These are phyloP conservation scores for Drosophila orena DNA, from an alignment of 1,140 invertebrate species.

Conservation along the genomic window DNA sequence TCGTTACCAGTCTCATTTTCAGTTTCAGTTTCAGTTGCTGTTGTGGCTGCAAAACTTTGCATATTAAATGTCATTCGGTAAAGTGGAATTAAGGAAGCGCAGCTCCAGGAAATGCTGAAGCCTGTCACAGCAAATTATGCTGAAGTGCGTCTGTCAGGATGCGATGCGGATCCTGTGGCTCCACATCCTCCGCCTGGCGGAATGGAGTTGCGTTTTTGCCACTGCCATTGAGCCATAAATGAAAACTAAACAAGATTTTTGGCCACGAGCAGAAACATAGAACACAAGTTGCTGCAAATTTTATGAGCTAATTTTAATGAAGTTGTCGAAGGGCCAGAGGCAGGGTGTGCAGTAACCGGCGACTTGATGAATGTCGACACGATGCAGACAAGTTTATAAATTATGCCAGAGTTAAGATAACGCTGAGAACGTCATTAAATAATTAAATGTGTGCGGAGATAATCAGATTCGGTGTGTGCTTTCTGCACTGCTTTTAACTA, in stretches of 20 bases:
- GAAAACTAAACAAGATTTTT: slow-evolving; percentile 81
- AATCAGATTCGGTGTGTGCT: slow-evolving; percentile 30
- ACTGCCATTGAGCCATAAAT: slow-evolving; percentile 77
- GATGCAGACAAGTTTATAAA: slow-evolving; percentile 73
- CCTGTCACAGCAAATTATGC: slow-evolving; percentile 80
- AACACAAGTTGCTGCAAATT: slow-evolving; percentile 66
- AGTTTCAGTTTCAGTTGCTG: slow-evolving; percentile 2
- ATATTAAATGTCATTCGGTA: slow-evolving; percentile 82
- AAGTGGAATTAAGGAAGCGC: slow-evolving; percentile 77
- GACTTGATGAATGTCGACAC: slow-evolving; percentile 75
- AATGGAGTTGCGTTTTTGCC: slow-evolving; percentile 18
- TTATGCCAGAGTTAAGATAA: slow-evolving; percentile 61
- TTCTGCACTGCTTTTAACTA: neutral
- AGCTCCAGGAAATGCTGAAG: slow-evolving; percentile 59
- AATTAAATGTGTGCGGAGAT: slow-evolving; percentile 27
- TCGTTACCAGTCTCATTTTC: neutral
- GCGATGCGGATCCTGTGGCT: slow-evolving; percentile 54
- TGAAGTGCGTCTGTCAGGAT: slow-evolving; percentile 78
- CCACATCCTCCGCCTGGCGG: slow-evolving; percentile 52
- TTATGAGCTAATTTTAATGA: slow-evolving; percentile 83
- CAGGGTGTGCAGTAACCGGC: slow-evolving; percentile 13
- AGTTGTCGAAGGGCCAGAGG: slow-evolving; percentile 46
- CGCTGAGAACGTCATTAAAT: slow-evolving; percentile 29
- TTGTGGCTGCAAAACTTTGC: slow-evolving; percentile 65
- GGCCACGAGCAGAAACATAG: slow-evolving; percentile 29